phyloP scores from a whole-genome alignment of 2,113 vertebrate genomes.

The Tretioscincus oriximinensis region DNA sequence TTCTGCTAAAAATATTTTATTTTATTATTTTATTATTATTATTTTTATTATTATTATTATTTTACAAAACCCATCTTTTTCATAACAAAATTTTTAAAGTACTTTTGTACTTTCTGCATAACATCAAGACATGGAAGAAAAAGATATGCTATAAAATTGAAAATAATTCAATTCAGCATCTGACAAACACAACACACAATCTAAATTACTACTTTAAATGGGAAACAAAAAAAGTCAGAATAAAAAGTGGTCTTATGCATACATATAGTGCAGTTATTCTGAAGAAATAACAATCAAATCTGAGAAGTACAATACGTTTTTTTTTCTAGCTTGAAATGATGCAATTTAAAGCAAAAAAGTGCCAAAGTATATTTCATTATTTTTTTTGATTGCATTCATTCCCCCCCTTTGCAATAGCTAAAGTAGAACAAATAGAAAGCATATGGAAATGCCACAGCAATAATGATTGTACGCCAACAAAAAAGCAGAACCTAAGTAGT shows the following conservation, averaged over 20 bases:
- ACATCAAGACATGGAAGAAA: conserved; percentile 99
- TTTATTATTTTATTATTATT: conserved; percentile 41
- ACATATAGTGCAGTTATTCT: conserved; percentile 76
- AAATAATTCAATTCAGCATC: conserved; percentile 67
- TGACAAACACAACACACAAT: conserved; percentile 74
- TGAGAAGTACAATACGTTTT: conserved; percentile 63
- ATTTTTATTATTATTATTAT: conserved; percentile 57
- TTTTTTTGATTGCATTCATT: conserved; percentile 73
- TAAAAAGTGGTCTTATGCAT: conserved; percentile 77
- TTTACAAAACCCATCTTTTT: conserved; percentile 95
- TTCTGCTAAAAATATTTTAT: conserved; percentile 99
- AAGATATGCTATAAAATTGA: conserved; percentile 76
- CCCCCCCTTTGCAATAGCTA: conserved; percentile 64
- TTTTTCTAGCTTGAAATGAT: conserved; percentile 73
- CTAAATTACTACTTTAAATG: conserved; percentile 70
- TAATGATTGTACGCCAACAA: conserved; percentile 60
- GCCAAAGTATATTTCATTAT: conserved; percentile 74
- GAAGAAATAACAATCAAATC: conserved; percentile 69
- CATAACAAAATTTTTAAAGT: conserved; percentile 89
- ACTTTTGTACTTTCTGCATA: conserved; percentile 96
- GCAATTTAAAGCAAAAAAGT: conserved; percentile 79
- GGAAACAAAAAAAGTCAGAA: conserved; percentile 62
- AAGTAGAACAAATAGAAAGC: conserved; percentile 62
- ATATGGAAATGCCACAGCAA: conserved; percentile 59
- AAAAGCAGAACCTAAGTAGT: conserved; percentile 51